Evolutionary conservation across 2,888 invertebrate species (phyloP).

Genomic region (Chelonus formosanus): DNA sequence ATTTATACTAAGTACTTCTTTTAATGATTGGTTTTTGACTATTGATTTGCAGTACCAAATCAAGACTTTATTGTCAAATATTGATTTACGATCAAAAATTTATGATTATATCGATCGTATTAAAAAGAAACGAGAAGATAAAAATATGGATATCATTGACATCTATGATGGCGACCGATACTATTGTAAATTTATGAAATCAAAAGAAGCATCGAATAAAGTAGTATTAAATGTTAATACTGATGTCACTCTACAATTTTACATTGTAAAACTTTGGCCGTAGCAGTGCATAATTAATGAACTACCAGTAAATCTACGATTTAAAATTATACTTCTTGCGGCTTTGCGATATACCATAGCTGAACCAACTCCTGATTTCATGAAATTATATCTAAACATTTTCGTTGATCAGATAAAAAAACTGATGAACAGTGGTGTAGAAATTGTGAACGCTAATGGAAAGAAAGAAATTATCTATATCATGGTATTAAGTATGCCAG

Average conservation of each 20-base stretch:
- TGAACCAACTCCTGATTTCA: no score
- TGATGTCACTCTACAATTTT: slow-evolving; percentile 29
- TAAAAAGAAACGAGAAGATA: no score
- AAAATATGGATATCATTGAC: not conserved
- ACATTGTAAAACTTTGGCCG: slow-evolving; percentile 29
- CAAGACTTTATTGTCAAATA: slow-evolving; percentile 21
- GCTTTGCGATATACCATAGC: slow-evolving; percentile 15
- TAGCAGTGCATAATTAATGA: slow-evolving; percentile 27
- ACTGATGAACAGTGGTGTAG: no score
- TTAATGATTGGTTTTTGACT: slow-evolving; percentile 18
- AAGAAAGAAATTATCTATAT: slow-evolving; percentile 28
- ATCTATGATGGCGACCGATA: slow-evolving; percentile 5
- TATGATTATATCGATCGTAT: slow-evolving; percentile 2
- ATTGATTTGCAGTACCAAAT: slow-evolving; percentile 34
- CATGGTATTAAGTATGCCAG: slow-evolving; percentile 32
- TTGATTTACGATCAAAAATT: slow-evolving; percentile 10
- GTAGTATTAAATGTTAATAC: slow-evolving; percentile 25
- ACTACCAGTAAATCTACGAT: slow-evolving; percentile 24
- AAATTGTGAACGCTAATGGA: slow-evolving; percentile 16
- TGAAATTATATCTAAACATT: no score
- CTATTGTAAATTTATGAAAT: slow-evolving; percentile 15
- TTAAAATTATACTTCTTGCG: slow-evolving; percentile 29
- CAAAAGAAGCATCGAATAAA: no score
- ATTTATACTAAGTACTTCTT: slow-evolving; percentile 16
- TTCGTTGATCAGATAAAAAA: no score